Conservation (phyloP, 2,888 invertebrate genomes). For the Strigamia crassipes region DNA sequence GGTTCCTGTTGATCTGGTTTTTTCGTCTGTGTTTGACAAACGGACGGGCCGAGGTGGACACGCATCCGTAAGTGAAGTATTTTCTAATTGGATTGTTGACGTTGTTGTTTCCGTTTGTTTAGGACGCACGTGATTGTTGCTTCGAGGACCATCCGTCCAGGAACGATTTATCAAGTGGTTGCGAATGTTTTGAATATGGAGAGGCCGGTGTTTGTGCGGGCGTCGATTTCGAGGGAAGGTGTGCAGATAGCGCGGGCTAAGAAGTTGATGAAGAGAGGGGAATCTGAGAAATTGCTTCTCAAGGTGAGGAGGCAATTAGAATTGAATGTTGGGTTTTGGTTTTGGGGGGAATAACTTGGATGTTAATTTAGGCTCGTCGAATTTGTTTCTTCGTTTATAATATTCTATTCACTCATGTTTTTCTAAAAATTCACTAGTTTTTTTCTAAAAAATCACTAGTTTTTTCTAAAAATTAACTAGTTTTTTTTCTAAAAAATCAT, state of each 20-base stretch:
- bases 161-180: conserved; percentile 59
- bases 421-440: too few species aligned
- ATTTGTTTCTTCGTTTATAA: too few species aligned
- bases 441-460: too few species aligned
- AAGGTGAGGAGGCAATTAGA: too few species aligned
- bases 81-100: too few species aligned
- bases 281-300: conserved; percentile 85
- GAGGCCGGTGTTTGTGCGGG: conserved; percentile 79
- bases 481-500: too few species aligned
- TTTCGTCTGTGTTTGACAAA: not conserved
- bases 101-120: too few species aligned
- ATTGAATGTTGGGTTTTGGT: too few species aligned
- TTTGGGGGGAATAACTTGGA: not conserved
- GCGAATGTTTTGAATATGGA: conserved; percentile 80
- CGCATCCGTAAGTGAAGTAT: conserved; percentile 33
- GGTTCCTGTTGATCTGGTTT: conserved; percentile 6
- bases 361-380: too few species aligned
- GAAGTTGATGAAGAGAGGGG: conserved; percentile 80
- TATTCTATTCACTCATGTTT: too few species aligned
- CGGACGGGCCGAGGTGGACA: not conserved
- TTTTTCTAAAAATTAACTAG: too few species aligned
- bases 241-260: conserved; percentile 84
- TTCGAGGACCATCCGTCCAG: conserved; percentile 53
- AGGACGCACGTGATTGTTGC: conserved; percentile 53
- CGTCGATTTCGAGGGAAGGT: conserved; percentile 86